Percentiles rank a stretch among this genome's conserved stretches.
These are phyloP conservation scores for Chionis minor DNA, from an alignment of 2,113 vertebrate species.

Conservation along the genomic window DNA sequence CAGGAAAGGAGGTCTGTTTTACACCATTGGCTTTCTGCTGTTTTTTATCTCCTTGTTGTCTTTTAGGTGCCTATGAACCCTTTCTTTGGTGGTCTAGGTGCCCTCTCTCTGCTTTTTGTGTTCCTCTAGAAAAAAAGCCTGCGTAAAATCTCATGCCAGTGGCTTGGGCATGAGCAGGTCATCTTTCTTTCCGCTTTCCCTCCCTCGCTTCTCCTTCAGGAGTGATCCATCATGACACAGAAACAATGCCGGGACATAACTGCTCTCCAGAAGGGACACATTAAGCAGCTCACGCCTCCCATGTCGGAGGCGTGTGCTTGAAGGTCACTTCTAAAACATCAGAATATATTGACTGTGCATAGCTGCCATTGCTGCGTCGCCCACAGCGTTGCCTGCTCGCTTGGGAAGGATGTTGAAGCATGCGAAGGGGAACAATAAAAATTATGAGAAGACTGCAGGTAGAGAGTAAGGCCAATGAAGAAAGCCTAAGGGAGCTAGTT, in stretches of 20 bases:
- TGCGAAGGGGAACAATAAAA: not conserved
- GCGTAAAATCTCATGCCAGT: not conserved
- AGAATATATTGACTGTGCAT: accelerated
- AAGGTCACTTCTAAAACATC: not conserved
- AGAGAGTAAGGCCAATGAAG: not conserved
- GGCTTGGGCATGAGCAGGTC: not conserved
- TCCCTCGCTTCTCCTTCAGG: not conserved
- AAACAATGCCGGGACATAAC: not conserved
- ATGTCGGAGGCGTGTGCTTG: not conserved
- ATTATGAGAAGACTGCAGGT: not conserved
- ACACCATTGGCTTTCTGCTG: not conserved
- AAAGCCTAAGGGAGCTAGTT: not conserved
- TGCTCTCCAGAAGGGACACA: not conserved
- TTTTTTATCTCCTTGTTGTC: not conserved
- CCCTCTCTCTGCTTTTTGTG: not conserved
- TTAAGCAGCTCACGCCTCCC: not conserved
- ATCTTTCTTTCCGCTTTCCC: not conserved
- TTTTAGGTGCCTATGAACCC: not conserved
- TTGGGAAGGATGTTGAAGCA: not conserved
- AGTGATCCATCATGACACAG: not conserved
- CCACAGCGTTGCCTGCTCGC: not conserved
- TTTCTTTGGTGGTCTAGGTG: not conserved
- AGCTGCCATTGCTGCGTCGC: not conserved
- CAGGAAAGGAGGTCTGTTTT: not conserved
- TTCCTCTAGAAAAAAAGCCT: not conserved